phyloP scores from a whole-genome alignment of 2,888 invertebrate genomes.

The Conchocele bisecta region DNA sequence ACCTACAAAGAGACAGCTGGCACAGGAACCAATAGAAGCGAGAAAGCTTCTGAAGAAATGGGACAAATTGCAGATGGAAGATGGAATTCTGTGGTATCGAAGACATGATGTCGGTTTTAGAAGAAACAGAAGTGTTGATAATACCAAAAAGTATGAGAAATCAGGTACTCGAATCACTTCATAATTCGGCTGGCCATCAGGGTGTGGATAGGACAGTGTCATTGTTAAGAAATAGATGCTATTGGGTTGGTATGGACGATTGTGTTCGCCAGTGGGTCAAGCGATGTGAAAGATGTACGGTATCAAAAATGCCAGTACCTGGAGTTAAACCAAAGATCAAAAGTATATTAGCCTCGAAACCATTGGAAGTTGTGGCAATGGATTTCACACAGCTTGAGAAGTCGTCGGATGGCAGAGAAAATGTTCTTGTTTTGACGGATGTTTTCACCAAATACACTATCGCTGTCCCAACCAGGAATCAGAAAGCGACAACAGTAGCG shows the following conservation, averaged over 20 bases:
- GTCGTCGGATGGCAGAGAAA: conserved; percentile 40
- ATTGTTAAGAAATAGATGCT: no score
- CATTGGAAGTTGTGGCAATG: conserved; percentile 45
- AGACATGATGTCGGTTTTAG: no score
- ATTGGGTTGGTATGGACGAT: no score
- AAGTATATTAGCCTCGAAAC: conserved; percentile 34
- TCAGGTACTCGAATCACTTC: no score
- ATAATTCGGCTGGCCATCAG: no score
- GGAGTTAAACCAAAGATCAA: conserved; percentile 23
- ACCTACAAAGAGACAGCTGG: neutral
- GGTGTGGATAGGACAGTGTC: no score
- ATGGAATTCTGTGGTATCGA: neutral
- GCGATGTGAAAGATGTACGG: conserved; percentile 42
- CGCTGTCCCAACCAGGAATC: conserved; percentile 41
- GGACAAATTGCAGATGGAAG: neutral
- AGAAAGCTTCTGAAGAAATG: neutral
- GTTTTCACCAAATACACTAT: conserved; percentile 46
- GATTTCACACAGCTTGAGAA: conserved; percentile 50
- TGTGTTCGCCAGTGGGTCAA: no score
- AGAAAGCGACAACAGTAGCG: conserved; percentile 48
- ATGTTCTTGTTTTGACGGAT: conserved; percentile 55
- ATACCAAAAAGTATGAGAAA: neutral
- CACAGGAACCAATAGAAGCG: neutral
- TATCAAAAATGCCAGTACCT: conserved; percentile 25
- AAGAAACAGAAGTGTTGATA: neutral